Conservation (phyloP, 2,113 vertebrate species). For the Phalacrocorax aristotelis region DNA sequence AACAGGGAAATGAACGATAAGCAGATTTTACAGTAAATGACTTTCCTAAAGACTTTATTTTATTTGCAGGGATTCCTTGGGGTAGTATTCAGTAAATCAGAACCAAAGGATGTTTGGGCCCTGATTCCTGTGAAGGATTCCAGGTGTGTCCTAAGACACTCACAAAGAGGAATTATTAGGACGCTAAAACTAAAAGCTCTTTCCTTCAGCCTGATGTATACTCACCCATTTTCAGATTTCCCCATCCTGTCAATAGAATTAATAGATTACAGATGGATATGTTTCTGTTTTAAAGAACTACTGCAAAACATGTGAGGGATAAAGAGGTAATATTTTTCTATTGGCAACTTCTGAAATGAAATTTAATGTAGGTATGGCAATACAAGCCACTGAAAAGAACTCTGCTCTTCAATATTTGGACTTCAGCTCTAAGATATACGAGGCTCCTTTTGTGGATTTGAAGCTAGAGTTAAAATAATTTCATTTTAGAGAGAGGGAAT, state of each 20-base stretch:
- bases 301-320: neutral
- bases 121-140: too few relatives aligned
- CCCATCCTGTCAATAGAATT: neutral
- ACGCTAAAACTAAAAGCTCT: neutral
- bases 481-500: neutral
- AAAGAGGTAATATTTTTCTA: neutral
- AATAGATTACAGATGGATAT: conserved; percentile 8
- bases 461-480: neutral
- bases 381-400: neutral
- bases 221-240: neutral
- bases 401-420: neutral
- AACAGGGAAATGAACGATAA: neutral
- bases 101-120: neutral
- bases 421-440: neutral
- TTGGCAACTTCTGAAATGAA: neutral
- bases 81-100: neutral
- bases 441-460: neutral
- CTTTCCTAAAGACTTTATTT: neutral
- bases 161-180: neutral
- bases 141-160: neutral
- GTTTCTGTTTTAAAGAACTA: conserved; percentile 18
- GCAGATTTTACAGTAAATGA: neutral
- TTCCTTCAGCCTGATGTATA: neutral
- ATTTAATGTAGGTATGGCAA: neutral
- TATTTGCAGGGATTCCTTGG: neutral